phyloP scores from a whole-genome alignment of 64 coral and sea anemone species.

The Pachyseris speciosa region DNA sequence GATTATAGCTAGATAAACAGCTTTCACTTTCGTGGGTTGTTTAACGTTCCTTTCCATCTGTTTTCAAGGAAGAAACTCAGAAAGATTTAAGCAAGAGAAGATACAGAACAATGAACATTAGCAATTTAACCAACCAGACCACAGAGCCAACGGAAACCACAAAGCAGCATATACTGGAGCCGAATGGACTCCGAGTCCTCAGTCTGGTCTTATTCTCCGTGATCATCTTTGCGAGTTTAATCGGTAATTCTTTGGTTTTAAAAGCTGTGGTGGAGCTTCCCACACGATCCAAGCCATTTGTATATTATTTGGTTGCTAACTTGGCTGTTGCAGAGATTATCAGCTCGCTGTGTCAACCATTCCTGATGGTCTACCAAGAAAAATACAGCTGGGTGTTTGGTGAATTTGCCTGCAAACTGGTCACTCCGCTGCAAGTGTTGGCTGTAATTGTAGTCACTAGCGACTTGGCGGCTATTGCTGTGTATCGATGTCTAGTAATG shows the following conservation, averaged over 20 bases:
- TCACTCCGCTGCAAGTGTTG: conserved; percentile 69
- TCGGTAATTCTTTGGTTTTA: conserved; percentile 62
- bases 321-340: conserved; percentile 75
- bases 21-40: too few species aligned
- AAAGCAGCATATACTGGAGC: not conserved
- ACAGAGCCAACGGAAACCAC: not conserved
- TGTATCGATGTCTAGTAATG: conserved; percentile 67
- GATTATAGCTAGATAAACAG: too few species aligned
- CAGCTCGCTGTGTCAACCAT: conserved; percentile 56
- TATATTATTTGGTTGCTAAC: conserved; percentile 76
- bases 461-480: conserved; percentile 75
- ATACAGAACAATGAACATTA: not conserved
- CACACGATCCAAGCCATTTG: not conserved
- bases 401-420: conserved; percentile 60
- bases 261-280: conserved; percentile 33
- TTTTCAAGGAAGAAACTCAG: too few species aligned
- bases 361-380: conserved; percentile 61
- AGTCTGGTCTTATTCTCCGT: conserved; percentile 22
- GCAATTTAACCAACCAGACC: not conserved
- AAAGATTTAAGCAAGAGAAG: not conserved
- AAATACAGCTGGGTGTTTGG: conserved; percentile 75
- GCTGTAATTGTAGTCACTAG: conserved; percentile 62
- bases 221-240: conserved; percentile 30
- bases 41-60: too few species aligned
- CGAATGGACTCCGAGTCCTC: not conserved